These are phyloP conservation scores for Rhombomys opimus DNA, from an alignment of 2,113 vertebrate genomes.

Conservation along the genomic window DNA sequence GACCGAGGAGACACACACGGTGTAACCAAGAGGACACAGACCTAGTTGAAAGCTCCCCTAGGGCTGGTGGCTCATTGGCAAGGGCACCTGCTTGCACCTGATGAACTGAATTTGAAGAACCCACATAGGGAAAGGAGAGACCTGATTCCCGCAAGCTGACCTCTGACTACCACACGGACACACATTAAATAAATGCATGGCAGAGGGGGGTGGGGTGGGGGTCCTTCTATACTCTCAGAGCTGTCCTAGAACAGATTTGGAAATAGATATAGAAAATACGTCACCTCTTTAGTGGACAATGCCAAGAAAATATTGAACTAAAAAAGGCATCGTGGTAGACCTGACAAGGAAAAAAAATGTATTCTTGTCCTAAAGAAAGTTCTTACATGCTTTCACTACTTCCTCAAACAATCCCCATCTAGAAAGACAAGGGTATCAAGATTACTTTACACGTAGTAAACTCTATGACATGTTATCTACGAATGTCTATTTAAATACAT, in stretches of 20 bases:
- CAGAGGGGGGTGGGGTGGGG: fast-evolving
- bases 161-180: background rate
- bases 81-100: background rate
- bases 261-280: background rate
- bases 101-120: background rate
- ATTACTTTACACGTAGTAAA: background rate
- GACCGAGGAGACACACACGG: background rate
- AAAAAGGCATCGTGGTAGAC: background rate
- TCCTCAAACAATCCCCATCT: background rate
- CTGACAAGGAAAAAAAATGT: background rate
- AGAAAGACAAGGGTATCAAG: background rate
- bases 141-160: background rate
- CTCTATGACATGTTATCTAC: background rate
- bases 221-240: background rate
- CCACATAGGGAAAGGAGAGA: too few relatives aligned
- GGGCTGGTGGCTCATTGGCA: background rate
- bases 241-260: background rate
- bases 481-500: background rate
- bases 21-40: background rate
- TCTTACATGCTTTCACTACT: background rate
- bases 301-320: background rate
- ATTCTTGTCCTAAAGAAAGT: background rate
- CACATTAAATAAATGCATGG: background rate
- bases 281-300: background rate
- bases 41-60: background rate